Evolutionary conservation across 2,113 vertebrate genomes (phyloP).

Genomic region (Oryctolagus cuniculus): DNA sequence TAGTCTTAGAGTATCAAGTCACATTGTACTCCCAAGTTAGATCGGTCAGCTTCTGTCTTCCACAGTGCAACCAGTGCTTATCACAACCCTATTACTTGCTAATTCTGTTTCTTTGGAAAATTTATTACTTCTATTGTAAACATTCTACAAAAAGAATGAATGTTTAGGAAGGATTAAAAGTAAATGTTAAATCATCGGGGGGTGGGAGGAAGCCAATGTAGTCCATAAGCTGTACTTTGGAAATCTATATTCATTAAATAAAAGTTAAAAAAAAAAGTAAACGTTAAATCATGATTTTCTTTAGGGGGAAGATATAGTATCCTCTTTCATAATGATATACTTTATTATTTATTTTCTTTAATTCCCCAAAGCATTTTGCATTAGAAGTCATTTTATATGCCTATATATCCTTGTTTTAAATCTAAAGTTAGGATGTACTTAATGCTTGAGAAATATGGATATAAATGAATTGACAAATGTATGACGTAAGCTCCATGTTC

Average conservation of each 20-base stretch:
- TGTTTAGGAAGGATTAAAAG: constrained; percentile 5
- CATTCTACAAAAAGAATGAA: background rate
- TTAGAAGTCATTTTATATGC: background rate
- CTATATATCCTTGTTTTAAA: background rate
- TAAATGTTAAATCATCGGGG: constrained; percentile 7
- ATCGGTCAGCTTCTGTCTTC: background rate
- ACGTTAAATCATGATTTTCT: background rate
- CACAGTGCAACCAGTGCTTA: background rate
- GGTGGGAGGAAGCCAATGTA: too few relatives aligned
- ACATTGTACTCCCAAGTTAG: background rate
- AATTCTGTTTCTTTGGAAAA: background rate
- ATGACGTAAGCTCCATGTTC: background rate
- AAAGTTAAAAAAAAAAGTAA: too few relatives aligned
- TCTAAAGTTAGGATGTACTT: background rate
- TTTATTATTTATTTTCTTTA: constrained; percentile 26
- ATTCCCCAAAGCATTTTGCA: background rate
- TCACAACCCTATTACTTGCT: background rate
- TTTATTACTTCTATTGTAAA: background rate
- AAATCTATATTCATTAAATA: too few relatives aligned
- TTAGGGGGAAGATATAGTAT: too few relatives aligned
- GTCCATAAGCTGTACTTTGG: too few relatives aligned
- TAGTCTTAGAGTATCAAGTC: too few relatives aligned
- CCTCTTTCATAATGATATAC: too few relatives aligned
- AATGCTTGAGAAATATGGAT: background rate
- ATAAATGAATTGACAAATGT: background rate